Base-by-base conservation (phyloP, 1,140 invertebrate genomes). In the Calycopis cecrops region DNA sequence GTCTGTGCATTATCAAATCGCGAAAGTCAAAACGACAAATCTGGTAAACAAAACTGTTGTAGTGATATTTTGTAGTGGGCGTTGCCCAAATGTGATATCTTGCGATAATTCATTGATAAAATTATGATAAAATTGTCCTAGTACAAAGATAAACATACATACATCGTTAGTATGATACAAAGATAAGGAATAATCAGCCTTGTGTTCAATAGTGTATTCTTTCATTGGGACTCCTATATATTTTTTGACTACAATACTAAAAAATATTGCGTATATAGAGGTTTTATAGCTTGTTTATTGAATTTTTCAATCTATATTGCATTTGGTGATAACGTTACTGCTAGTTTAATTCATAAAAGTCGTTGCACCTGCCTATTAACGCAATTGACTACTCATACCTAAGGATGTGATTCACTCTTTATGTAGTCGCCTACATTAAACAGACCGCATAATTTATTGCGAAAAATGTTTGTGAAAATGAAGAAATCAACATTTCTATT, bases 101-200 rank as follows among this genome's bases (percentile, higher is more conserved):
- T 42, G 63, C 74, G 76, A 80, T 82, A 82, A 73, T 68, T 74
- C 67, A 61, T 71, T 81, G 79, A 81, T 79, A 78, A 76, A 59
- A 79, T 62, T 65, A 64, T 65, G 70, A 71, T 77, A 69, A 67
- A 70, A 71, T 52, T 73, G 65, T 71, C 17, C 40, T 44, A 44
- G 40, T 44, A 14, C 14, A 40, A 40, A 12, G 14, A 28, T 28
- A 28, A 28, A 28, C 21, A 3, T 3, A 2, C 6, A 28, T 28
- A 28, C 21, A 6, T 28, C 21, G 21, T 28, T 28, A 3, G 21
- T 28, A 6, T 28, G 6, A 28, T 28, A 6, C 21, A 28, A 28
- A 28, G 21, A 28, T 28, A 28, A 28, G 21, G 6, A 28, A 3
- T 28, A 28, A 28, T 28, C 21, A 28, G 21, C 2, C 21, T 2